These are phyloP conservation scores for Drosophila melanosoma DNA, from an alignment of 2,888 invertebrate species.

Conservation along the genomic window DNA sequence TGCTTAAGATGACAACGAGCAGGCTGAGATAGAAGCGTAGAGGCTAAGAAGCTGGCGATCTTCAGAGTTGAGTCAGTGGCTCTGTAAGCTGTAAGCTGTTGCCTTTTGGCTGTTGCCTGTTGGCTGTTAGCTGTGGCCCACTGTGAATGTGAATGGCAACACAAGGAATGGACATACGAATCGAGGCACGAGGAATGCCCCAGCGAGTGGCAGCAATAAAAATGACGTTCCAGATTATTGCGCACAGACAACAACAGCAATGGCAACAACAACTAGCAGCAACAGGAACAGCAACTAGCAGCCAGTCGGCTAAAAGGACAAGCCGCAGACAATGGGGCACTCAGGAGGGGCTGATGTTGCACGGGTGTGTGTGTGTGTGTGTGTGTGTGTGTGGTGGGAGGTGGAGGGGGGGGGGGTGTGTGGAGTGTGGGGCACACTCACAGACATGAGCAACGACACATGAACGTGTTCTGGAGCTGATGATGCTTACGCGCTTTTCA, in stretches of 20 bases:
- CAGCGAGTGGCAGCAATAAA: slow-evolving; percentile 77
- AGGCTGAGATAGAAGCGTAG: slow-evolving; percentile 53
- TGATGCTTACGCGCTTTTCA: slow-evolving; percentile 81
- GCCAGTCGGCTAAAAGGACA: slow-evolving; percentile 28
- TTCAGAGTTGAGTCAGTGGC: slow-evolving; percentile 40
- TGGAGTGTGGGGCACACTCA: slow-evolving; percentile 1
- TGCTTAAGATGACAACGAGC: slow-evolving; percentile 79
- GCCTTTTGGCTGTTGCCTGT: slow-evolving; percentile 3
- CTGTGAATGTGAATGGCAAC: slow-evolving; percentile 47
- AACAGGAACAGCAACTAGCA: slow-evolving; percentile 14
- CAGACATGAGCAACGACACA: slow-evolving; percentile 62
- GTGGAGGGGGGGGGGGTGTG: neutral
- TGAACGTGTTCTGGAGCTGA: slow-evolving; percentile 72
- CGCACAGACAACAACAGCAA: slow-evolving; percentile 45
- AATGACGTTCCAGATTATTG: slow-evolving; percentile 79
- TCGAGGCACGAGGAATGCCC: slow-evolving; percentile 67
- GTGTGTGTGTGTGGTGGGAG: neutral
- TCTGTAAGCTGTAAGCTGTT: slow-evolving; percentile 11
- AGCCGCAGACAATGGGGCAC: slow-evolving; percentile 11
- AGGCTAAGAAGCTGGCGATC: slow-evolving; percentile 13
- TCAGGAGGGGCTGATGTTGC: neutral
- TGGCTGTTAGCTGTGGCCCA: slow-evolving; percentile 31
- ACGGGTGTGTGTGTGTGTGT: neutral
- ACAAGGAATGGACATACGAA: slow-evolving; percentile 23
- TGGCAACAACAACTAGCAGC: slow-evolving; percentile 11